Evolutionary conservation across 2,797 vertebrate genomes (phyloP).

Genomic region (Nyctibius grandis): DNA sequence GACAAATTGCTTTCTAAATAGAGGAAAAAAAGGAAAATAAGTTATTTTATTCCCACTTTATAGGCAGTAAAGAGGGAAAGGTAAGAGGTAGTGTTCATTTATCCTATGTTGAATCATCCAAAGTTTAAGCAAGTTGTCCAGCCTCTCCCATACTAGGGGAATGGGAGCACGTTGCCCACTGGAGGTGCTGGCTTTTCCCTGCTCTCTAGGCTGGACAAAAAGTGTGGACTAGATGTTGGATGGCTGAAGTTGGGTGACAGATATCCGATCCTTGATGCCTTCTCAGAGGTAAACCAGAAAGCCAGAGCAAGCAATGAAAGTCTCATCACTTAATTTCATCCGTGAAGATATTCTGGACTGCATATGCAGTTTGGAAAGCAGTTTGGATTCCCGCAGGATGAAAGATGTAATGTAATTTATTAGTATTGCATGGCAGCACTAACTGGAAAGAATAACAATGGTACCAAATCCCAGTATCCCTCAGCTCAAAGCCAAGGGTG

Average conservation of each 20-base stretch:
- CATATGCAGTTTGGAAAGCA: neutral
- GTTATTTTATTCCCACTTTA: neutral
- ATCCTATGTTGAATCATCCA: neutral
- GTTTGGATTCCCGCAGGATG: neutral
- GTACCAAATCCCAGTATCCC: neutral
- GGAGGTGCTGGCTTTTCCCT: neutral
- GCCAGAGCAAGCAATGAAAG: neutral
- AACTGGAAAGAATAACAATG: neutral
- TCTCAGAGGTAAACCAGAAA: neutral
- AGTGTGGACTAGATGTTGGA: neutral
- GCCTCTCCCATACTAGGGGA: neutral
- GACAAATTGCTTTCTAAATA: neutral
- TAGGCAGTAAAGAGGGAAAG: neutral
- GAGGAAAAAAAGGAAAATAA: accelerated
- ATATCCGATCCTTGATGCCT: neutral
- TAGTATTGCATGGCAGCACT: neutral
- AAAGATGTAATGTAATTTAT: neutral
- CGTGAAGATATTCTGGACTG: neutral
- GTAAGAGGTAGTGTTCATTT: neutral
- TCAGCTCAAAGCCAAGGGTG: neutral
- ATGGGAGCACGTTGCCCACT: accelerated
- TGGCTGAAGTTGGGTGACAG: neutral
- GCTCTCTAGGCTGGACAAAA: neutral
- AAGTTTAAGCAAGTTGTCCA: neutral
- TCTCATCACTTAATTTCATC: neutral